Percentiles rank a stretch among this genome's conserved stretches.
phyloP scores from a whole-genome alignment of 2,113 vertebrate species.

The Puntigrus tetrazona region DNA sequence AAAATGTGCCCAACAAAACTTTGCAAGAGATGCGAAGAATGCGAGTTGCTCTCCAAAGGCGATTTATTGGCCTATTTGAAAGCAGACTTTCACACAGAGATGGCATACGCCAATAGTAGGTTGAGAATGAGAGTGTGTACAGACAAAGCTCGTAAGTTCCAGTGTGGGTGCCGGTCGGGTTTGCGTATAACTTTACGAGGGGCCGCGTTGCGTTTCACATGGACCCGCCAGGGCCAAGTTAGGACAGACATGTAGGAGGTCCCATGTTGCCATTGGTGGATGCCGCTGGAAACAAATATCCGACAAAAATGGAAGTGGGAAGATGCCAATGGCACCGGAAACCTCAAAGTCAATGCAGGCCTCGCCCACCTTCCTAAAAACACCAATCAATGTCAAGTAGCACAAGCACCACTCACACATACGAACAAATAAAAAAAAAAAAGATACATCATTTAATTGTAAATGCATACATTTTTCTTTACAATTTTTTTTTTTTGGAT shows the following conservation, averaged over 20 bases:
- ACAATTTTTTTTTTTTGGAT: not conserved
- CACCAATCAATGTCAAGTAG: constrained; percentile 15
- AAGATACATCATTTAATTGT: not conserved
- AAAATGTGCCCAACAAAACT: constrained; percentile 5
- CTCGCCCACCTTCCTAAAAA: constrained; percentile 44
- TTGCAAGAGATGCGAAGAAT: constrained; percentile 10
- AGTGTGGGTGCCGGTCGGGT: constrained; percentile 2
- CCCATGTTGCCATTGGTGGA: constrained; percentile 24
- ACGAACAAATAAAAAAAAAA: constrained; percentile 41
- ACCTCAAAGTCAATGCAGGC: constrained; percentile 52
- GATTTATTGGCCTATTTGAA: constrained; percentile 9
- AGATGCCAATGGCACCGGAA: constrained; percentile 53
- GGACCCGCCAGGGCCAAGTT: constrained; percentile 51
- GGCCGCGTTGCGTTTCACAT: constrained; percentile 53
- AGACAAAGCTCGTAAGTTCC: constrained; percentile 16
- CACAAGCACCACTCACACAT: constrained; percentile 40
- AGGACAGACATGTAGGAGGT: constrained; percentile 57
- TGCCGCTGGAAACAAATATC: constrained; percentile 29
- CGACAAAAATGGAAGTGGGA: constrained; percentile 42
- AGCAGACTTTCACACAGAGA: constrained; percentile 3
- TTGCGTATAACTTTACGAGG: constrained; percentile 60
- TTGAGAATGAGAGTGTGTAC: constrained; percentile 20
- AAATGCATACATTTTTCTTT: not conserved
- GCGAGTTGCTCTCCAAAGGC: constrained; percentile 25
- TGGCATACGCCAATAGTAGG: constrained; percentile 1